Conservation (phyloP, 1,140 invertebrate genomes). For the Helicorthomorpha holstii region DNA sequence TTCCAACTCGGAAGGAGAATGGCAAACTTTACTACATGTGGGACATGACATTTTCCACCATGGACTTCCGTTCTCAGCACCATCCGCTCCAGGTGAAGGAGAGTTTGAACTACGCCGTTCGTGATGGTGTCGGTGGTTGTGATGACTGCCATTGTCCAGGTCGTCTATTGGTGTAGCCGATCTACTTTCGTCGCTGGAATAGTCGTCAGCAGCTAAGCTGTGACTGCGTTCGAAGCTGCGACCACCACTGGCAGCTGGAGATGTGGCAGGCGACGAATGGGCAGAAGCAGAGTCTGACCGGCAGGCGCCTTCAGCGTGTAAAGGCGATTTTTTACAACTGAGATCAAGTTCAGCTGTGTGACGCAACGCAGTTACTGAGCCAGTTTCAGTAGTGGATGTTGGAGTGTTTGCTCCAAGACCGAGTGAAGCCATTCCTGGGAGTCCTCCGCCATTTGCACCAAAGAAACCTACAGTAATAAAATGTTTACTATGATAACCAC, state of each 20-base stretch:
- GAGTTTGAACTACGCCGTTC: background rate
- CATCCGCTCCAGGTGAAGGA: background rate
- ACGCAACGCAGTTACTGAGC: background rate
- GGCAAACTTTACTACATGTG: conserved; percentile 26
- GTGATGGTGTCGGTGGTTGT: background rate
- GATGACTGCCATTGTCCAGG: background rate
- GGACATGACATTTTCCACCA: conserved; percentile 24
- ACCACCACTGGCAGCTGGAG: background rate
- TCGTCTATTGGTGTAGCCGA: background rate
- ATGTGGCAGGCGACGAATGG: background rate
- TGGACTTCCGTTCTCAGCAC: background rate
- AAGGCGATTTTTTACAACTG: background rate
- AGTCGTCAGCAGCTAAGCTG: background rate
- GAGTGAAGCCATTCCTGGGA: conserved; percentile 7
- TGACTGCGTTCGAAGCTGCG: background rate
- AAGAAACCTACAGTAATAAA: conserved; percentile 27
- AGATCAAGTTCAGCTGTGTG: background rate
- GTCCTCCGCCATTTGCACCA: conserved; percentile 16
- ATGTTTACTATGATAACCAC: conserved; percentile 26
- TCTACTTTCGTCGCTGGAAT: background rate
- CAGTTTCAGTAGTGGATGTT: background rate
- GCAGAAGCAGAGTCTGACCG: background rate
- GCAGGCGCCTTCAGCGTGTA: background rate
- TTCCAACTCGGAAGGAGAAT: conserved; percentile 23
- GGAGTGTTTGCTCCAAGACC: conserved; percentile 8